Evolutionary conservation across 2,113 vertebrate species (phyloP).

Genomic region (Mesocricetus auratus): DNA sequence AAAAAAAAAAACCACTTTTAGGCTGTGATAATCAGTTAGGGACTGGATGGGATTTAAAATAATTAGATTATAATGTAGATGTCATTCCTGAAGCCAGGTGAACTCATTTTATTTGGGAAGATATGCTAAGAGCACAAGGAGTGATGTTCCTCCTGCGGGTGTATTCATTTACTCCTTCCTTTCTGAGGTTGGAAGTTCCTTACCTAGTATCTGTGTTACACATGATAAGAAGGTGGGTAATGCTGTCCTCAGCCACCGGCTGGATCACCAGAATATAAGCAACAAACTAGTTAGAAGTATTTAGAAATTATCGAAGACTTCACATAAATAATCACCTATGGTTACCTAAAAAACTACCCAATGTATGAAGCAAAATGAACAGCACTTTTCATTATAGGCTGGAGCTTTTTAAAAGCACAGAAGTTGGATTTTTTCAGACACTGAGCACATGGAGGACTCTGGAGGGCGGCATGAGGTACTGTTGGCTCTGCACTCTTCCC

Average conservation of each 20-base stretch:
- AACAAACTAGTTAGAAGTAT: neutral
- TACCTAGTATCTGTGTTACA: slow-evolving; percentile 2
- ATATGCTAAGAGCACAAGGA: neutral
- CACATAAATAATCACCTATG: neutral
- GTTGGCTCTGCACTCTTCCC: neutral
- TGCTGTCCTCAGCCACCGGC: neutral
- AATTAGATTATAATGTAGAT: slow-evolving; percentile 10
- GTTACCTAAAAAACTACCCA: neutral
- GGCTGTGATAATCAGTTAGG: neutral
- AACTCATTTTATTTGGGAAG: neutral
- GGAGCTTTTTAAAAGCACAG: neutral
- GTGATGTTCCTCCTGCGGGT: too few relatives aligned
- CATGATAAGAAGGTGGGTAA: neutral
- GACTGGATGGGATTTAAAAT: neutral
- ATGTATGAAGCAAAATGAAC: slow-evolving; percentile 8
- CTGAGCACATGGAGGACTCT: neutral
- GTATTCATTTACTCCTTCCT: neutral
- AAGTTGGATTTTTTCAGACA: neutral
- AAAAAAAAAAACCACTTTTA: neutral
- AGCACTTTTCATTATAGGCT: slow-evolving; percentile 17
- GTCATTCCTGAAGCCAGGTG: neutral
- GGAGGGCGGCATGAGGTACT: neutral
- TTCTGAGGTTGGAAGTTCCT: neutral
- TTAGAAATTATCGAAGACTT: neutral
- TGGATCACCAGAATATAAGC: neutral